Conservation (phyloP, 2,888 invertebrate species). For the Conops quadrifasciatus region DNA sequence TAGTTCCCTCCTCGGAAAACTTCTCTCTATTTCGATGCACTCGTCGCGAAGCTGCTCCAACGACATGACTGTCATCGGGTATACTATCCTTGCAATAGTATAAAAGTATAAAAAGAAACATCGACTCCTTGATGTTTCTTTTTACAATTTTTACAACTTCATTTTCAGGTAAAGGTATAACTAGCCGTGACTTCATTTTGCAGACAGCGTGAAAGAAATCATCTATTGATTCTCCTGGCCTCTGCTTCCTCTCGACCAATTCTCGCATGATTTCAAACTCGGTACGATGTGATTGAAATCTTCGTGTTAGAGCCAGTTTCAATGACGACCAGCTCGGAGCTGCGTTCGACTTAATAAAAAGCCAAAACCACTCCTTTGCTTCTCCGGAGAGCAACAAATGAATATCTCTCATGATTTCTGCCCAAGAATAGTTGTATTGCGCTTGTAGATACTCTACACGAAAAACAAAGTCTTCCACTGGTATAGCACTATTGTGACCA, state of each 20-base stretch:
- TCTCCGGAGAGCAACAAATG: not conserved
- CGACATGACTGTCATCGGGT: not conserved
- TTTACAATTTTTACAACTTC: conserved; percentile 26
- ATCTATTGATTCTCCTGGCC: conserved; percentile 2
- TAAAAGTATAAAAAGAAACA: conserved; percentile 9
- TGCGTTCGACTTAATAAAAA: not conserved
- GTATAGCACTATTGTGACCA: not conserved
- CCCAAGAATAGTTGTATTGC: conserved; percentile 2
- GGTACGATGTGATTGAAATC: conserved; percentile 12
- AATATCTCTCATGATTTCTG: conserved; percentile 22
- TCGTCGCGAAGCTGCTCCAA: conserved; percentile 31
- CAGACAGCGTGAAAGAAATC: conserved; percentile 5
- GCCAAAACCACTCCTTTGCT: conserved; percentile 32
- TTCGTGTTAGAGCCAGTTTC: not conserved
- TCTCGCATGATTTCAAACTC: conserved; percentile 25
- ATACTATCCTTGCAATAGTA: conserved; percentile 4
- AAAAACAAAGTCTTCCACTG: conserved; percentile 31
- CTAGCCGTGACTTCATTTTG: not conserved
- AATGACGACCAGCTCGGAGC: not conserved
- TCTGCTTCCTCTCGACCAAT: conserved; percentile 21
- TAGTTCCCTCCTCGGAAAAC: not conserved
- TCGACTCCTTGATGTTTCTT: too few relatives aligned
- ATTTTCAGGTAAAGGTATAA: conserved; percentile 4
- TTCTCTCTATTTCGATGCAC: conserved; percentile 22
- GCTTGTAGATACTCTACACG: conserved; percentile 24